Percentiles rank a stretch among this genome's conserved stretches.
Evolutionary conservation across 2,113 vertebrate genomes (phyloP).

Genomic region (Actinemys pallida): DNA sequence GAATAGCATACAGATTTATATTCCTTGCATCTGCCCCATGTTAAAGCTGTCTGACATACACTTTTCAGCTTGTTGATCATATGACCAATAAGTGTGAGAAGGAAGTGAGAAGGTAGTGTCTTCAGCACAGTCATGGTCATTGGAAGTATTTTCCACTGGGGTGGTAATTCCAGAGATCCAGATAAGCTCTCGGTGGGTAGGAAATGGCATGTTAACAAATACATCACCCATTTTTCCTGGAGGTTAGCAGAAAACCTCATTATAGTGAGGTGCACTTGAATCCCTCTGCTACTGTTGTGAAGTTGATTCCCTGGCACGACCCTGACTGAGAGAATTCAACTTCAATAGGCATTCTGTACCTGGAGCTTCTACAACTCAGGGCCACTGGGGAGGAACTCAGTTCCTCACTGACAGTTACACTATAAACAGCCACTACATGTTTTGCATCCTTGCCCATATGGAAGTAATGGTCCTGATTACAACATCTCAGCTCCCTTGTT

Average conservation of each 20-base stretch:
- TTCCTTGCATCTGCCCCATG: background rate
- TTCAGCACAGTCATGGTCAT: background rate
- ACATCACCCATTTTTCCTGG: background rate
- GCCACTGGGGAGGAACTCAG: rapidly evolving
- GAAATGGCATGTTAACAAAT: background rate
- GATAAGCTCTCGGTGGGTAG: background rate
- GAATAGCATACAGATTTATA: background rate
- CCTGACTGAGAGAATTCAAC: background rate
- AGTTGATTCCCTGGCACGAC: background rate
- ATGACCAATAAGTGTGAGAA: background rate
- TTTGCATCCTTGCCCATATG: background rate
- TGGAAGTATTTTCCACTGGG: rapidly evolving
- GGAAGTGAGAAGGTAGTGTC: background rate
- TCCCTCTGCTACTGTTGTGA: background rate
- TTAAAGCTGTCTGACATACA: background rate
- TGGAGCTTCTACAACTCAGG: background rate
- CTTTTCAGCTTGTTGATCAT: conserved; percentile 20
- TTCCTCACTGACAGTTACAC: background rate
- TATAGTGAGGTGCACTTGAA: background rate
- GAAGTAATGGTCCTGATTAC: background rate
- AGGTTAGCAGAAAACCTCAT: background rate
- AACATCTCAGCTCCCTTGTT: background rate
- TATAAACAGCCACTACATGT: background rate
- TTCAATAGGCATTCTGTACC: rapidly evolving
- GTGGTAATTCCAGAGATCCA: background rate